Evolutionary conservation across 92 coral and sea anemone genomes (phyloP), one percentile per base, ranked within the genome.

Genomic region (Actinostola sp.): DNA sequence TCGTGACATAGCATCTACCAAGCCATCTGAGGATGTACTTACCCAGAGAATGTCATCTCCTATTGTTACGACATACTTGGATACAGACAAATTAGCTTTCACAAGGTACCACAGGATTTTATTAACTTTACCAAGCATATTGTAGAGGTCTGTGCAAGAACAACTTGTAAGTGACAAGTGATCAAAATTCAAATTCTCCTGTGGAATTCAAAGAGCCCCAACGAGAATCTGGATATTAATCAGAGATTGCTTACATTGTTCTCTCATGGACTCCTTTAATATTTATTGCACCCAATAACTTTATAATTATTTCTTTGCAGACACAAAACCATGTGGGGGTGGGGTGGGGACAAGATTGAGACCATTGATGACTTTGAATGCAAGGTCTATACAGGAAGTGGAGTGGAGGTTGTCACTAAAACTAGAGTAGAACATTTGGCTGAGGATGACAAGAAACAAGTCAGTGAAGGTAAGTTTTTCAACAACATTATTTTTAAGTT

Each of bases 301-400:
- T 12, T 43, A 19, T 9, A 0, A 20, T 51, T 71, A 13, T 39
- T 61, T 67, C 14, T 15, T 49, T 73, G 24, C 69, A 95, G 99
- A 64, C 99, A 92, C 81, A 95, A 95, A 67, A 85, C 92, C n/a
- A 92, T 95, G 99, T 95, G 99, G 99, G 99, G 99, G 0, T 95
- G 99, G 99, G 99, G 99, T 67, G 92, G 96, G 26, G 99, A 95
- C 76, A 92, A 84, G 51, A 86, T 94, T 7, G 99, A 95, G 70
- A 84, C 84, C 0, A 78, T 92, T 32, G 93, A 86, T 67, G 71
- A 76, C 30, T 92, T 73, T 67, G 97, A 95, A 15, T 92, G 99
- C 14, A 95, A 92, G 59, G 92, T 95, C 66, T 95, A 82, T 66
- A 72, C 93, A 1, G 97, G 96, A 2, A 95, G 88, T 65, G 99